These are phyloP conservation scores for Pipistrellus pygmaeus DNA, from an alignment of 2,797 vertebrate genomes.

Conservation along the genomic window DNA sequence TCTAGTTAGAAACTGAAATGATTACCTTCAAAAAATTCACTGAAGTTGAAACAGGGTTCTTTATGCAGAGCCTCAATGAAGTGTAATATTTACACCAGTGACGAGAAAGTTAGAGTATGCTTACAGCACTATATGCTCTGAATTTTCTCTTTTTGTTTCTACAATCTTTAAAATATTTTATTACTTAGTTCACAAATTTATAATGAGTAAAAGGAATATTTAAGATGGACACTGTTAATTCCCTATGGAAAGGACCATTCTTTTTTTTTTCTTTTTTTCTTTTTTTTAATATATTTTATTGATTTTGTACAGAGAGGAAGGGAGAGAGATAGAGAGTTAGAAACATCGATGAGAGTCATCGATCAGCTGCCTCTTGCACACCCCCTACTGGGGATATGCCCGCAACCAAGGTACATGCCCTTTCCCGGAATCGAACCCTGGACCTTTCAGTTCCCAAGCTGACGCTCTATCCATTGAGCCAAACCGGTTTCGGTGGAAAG, in stretches of 20 bases:
- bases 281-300: too few relatives aligned
- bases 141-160: not conserved
- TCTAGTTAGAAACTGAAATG: constrained; percentile 50
- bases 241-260: not conserved
- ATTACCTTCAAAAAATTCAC: constrained; percentile 54
- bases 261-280: too few relatives aligned
- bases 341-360: too few relatives aligned
- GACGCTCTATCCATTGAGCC: too few relatives aligned
- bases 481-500: too few relatives aligned
- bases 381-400: too few relatives aligned
- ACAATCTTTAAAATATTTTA: constrained; percentile 30
- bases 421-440: too few relatives aligned
- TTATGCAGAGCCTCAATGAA: constrained; percentile 43
- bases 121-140: not conserved
- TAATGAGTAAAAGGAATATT: not conserved
- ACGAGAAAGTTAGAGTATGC: constrained; percentile 37
- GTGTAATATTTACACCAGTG: constrained; percentile 59
- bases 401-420: too few relatives aligned
- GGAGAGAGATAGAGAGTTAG: too few relatives aligned
- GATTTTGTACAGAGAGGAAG: too few relatives aligned
- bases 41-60: constrained; percentile 54
- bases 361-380: too few relatives aligned
- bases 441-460: too few relatives aligned
- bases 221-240: not conserved
- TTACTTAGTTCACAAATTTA: constrained; percentile 18